These are phyloP conservation scores for Pyrocoelia pectoralis DNA, from an alignment of 2,888 invertebrate species.

Conservation along the genomic window DNA sequence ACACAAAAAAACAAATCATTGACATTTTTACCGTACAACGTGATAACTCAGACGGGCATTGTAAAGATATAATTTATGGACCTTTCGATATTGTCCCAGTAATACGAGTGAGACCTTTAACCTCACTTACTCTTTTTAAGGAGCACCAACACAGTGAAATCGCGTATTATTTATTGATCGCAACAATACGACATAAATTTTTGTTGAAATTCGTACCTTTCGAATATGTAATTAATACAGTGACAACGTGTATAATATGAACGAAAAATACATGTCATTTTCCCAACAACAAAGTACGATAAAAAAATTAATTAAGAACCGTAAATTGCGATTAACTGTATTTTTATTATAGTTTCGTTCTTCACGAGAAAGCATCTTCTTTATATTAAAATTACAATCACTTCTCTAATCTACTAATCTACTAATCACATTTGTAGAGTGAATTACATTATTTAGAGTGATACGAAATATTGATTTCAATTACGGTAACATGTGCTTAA, in stretches of 20 bases:
- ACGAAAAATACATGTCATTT: too few relatives aligned
- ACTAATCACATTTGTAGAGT: constrained; percentile 9
- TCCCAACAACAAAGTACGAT: too few relatives aligned
- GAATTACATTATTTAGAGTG: background rate
- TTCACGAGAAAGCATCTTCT: constrained; percentile 7
- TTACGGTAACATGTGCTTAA: background rate
- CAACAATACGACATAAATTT: background rate
- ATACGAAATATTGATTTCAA: background rate
- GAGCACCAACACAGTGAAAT: background rate
- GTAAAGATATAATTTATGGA: background rate
- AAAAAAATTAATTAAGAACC: background rate
- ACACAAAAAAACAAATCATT: too few relatives aligned
- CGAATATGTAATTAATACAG: too few relatives aligned
- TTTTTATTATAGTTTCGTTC: constrained; percentile 1
- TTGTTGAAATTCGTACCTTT: background rate
- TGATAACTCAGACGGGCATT: background rate
- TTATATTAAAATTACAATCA: constrained; percentile 12
- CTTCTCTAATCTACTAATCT: constrained; percentile 7
- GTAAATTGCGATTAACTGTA: constrained; percentile 6
- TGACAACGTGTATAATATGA: too few relatives aligned
- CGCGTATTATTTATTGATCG: background rate
- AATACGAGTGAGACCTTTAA: background rate
- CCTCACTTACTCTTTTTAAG: background rate
- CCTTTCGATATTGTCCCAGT: constrained; percentile 1
- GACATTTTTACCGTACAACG: background rate